phyloP scores from a whole-genome alignment of 1,140 invertebrate genomes.

The Lepidostoma basale region DNA sequence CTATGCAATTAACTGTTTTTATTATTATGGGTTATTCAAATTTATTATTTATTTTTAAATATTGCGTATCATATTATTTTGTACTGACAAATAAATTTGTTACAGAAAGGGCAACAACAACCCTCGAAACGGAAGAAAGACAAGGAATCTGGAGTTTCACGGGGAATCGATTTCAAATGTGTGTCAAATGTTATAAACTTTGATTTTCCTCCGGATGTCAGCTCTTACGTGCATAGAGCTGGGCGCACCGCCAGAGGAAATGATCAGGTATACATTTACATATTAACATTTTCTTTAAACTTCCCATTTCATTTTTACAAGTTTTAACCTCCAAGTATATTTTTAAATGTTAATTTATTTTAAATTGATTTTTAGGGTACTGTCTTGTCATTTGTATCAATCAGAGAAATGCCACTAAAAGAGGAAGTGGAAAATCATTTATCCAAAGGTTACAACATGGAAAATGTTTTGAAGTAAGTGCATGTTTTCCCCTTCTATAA shows the following conservation, averaged over 20 bases:
- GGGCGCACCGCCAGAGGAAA: constrained; percentile 93
- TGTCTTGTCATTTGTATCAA: constrained; percentile 90
- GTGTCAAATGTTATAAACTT: constrained; percentile 98
- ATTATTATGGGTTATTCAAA: too few relatives aligned
- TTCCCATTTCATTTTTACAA: background rate
- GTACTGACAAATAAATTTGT: too few relatives aligned
- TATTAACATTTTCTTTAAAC: constrained; percentile 7
- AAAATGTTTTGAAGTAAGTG: constrained; percentile 61
- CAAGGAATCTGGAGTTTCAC: constrained; percentile 91
- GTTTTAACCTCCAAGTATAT: too few relatives aligned
- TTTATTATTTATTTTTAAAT: too few relatives aligned
- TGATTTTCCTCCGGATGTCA: constrained; percentile 89
- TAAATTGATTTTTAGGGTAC: constrained; percentile 71
- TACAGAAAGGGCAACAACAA: constrained; percentile 46
- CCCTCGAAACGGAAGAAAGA: constrained; percentile 79
- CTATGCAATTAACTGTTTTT: too few relatives aligned
- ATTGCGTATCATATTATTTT: too few relatives aligned
- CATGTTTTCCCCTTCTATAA: constrained; percentile 11
- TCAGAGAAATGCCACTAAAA: constrained; percentile 78
- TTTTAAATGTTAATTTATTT: constrained; percentile 4
- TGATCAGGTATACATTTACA: constrained; percentile 67
- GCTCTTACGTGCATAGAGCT: constrained; percentile 92
- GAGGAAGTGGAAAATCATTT: constrained; percentile 80
- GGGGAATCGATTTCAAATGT: constrained; percentile 97
- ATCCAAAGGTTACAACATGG: constrained; percentile 63